phyloP scores from a whole-genome alignment of 2,797 vertebrate genomes.

The Enteromius radiatus region DNA sequence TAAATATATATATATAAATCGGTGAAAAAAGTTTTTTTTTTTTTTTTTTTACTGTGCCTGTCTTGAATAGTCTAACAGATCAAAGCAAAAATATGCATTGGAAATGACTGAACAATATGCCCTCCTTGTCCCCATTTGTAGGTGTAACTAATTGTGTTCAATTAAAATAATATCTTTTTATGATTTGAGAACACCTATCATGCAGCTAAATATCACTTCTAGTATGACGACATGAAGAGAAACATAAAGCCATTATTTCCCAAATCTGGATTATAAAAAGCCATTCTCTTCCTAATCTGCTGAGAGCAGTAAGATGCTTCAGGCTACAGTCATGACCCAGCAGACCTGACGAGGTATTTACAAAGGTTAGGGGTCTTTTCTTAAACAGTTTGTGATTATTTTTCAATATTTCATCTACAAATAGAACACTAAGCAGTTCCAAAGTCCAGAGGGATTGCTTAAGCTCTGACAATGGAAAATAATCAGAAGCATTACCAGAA shows the following conservation, averaged over 20 bases:
- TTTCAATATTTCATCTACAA: not conserved
- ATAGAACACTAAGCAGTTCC: not conserved
- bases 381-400: not conserved
- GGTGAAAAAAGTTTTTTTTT: not conserved
- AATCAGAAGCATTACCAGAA: not conserved
- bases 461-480: not conserved
- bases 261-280: conserved; percentile 76
- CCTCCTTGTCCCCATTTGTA: not conserved
- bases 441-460: not conserved
- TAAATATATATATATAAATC: not conserved
- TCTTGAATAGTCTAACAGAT: not conserved
- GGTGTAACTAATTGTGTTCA: not conserved
- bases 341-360: conserved; percentile 17
- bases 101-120: not conserved
- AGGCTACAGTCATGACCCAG: conserved; percentile 15
- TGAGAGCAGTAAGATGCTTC: conserved; percentile 65
- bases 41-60: not conserved
- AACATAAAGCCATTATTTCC: conserved; percentile 59
- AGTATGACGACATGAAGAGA: conserved; percentile 57
- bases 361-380: not conserved
- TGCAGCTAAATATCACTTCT: not conserved
- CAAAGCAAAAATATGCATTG: not conserved
- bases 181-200: not conserved
- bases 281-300: conserved; percentile 70
- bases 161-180: not conserved